Evolutionary conservation across 2,888 invertebrate genomes (phyloP), one percentile per base, ranked within the genome.

Genomic region (Eucriotettix oculatus): DNA sequence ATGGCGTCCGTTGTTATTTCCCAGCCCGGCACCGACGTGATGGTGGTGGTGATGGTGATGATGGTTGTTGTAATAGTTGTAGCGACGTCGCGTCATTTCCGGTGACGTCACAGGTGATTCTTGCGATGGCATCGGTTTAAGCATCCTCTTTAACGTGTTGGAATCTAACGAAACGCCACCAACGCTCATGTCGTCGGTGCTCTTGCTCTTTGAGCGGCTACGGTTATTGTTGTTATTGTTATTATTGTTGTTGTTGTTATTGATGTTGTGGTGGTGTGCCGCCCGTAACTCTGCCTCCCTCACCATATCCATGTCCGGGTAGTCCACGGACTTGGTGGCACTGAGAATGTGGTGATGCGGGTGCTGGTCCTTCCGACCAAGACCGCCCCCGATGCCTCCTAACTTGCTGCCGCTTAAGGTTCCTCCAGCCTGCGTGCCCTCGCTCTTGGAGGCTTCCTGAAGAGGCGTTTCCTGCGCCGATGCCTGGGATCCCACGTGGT

Each of bases 91-190:
- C 17, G 87, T 87, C 87, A 90, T 90, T 77, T 92, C 92, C 16
- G 92, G 92, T 60, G 91, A 92, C 57, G 92, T 92, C 58, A 88
- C 90, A 1, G 91, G 91, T 70, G 89, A 90, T 71, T 90, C 91
- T 61, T 86, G 84, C 66, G 89, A 90, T 40, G 93, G 89, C 85
- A 96, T 90, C 57, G 94, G 93, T 71, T 94, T 93, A 67, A 96
- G 79, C 90, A 96, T 93, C 65, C 91, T 83, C 74, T 95, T 94
- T 67, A 96, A 78, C 10, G 93, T 93, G 71, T 85, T 87, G 69
- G 87, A 87, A 74, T 91, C 91, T 74, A 86, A 73, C 62, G 71
- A 73, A 64, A 76, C 62, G 55, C 67, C 67, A 40, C 61, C 59
- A 14, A 40, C 44, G 52, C 66, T 66, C 86, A 91, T 91, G 71